phyloP scores from a whole-genome alignment of 2,888 invertebrate genomes.

The Cataglyphis altisquamis region DNA sequence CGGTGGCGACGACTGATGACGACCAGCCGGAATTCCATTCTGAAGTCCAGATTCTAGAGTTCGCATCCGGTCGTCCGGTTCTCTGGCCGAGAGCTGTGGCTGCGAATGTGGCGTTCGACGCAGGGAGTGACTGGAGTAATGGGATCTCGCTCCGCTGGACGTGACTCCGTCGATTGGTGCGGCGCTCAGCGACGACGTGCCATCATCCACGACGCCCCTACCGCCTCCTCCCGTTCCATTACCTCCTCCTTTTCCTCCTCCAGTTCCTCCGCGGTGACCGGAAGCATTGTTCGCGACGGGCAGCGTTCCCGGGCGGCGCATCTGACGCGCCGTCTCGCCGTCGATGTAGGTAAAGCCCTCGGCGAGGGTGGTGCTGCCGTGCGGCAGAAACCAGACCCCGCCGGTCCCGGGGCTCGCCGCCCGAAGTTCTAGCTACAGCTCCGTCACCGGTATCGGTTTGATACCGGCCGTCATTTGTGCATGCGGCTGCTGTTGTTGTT shows the following conservation, averaged over 20 bases:
- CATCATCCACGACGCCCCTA: conserved; percentile 56
- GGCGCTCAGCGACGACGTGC: conserved; percentile 66
- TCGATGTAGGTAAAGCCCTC: conserved; percentile 93
- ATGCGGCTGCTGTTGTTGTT: conserved; percentile 85
- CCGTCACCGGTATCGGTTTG: conserved; percentile 95
- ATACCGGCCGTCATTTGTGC: conserved; percentile 85
- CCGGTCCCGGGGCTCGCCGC: conserved; percentile 90
- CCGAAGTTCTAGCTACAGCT: conserved; percentile 98
- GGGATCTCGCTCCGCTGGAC: conserved; percentile 62
- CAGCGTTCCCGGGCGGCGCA: conserved; percentile 86
- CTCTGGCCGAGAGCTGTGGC: conserved; percentile 62
- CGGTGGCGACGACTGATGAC: conserved; percentile 73
- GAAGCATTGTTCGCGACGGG: conserved; percentile 75
- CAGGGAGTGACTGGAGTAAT: conserved; percentile 78
- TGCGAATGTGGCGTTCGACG: conserved; percentile 62
- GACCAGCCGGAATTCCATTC: conserved; percentile 68
- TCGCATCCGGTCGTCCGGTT: conserved; percentile 60
- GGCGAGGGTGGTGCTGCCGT: conserved; percentile 89
- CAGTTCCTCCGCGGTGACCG: conserved; percentile 63
- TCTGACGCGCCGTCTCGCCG: conserved; percentile 89
- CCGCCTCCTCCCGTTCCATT: conserved; percentile 38
- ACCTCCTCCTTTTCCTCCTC: conserved; percentile 8
- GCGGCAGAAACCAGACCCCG: conserved; percentile 92
- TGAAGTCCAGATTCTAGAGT: conserved; percentile 69
- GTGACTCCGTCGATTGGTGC: conserved; percentile 60